Conservation (phyloP, 2,113 vertebrate genomes). For the Oreochromis aureus region DNA sequence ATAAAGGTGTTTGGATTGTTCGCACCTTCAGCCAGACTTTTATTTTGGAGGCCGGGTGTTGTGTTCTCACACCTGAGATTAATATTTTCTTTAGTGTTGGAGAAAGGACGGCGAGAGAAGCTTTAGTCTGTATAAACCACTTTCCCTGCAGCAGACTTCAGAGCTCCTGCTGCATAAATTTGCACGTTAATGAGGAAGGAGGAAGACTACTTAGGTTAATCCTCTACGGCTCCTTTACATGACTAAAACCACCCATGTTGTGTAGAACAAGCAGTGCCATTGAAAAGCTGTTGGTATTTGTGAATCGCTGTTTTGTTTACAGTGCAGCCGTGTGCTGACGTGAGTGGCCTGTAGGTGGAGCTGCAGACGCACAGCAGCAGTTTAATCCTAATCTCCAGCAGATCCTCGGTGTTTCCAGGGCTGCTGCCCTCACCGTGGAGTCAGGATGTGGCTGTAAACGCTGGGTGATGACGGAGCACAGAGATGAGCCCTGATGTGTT, state of each 20-base stretch:
- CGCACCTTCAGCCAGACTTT: background rate
- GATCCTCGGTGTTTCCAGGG: background rate
- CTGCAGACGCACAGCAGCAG: background rate
- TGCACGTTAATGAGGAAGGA: background rate
- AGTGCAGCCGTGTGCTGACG: background rate
- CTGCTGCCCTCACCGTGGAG: background rate
- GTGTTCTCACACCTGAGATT: background rate
- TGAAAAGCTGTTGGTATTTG: background rate
- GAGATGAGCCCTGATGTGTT: background rate
- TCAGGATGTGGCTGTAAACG: background rate
- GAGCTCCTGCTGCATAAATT: background rate
- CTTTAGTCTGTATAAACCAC: background rate
- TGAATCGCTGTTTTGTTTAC: background rate
- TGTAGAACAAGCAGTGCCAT: background rate
- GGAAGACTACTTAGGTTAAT: background rate
- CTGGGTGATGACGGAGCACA: background rate
- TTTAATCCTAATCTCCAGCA: background rate
- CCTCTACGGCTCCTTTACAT: background rate
- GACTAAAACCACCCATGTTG: background rate
- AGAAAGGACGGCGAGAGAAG: background rate
- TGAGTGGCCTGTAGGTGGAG: slow-evolving; percentile 19
- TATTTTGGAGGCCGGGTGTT: background rate
- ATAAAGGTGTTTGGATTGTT: background rate
- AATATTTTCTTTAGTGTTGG: background rate
- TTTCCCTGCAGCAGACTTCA: background rate